Evolutionary conservation across 2,888 invertebrate genomes (phyloP), one percentile per base, ranked within the genome.

Genomic region (Drosophila paramelanica): DNA sequence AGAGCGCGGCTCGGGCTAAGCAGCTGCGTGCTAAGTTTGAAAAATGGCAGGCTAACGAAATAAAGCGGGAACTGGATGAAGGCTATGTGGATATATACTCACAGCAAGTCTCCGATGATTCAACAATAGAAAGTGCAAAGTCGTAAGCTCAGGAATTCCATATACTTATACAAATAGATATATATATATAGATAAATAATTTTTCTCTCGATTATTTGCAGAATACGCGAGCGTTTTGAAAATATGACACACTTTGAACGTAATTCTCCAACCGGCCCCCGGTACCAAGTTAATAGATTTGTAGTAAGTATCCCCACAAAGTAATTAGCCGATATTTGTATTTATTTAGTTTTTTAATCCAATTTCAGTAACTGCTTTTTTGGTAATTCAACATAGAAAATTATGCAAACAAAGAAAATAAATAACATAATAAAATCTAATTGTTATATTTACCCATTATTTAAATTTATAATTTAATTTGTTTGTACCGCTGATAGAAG

Each of bases 11-110:
- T 0, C 95, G 96, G 77, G 97, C 98, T 20, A 97, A 96, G 91
- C 95, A 96, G 73, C 93, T 98, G 89, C 94, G 97, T 81, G 96
- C 95, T 70, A 97, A 97, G 91, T 98, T 98, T 93, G 98, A 98
- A 93, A 94, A 96, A 89, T 97, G 97, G 97, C 95, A 96, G 89
- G 94, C 95, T 2, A 93, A 94, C 50, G 96, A 95, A 91, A 94
- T 94, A 17, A 93, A 93, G 69, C 93, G 93, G 10, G 94, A 95
- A 91, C 80, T 93, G 80, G 78, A 93, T 91, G 91, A 91, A 82
- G 91, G 91, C 88, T 85, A 93, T 73, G 90, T 91, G 59, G 92
- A 92, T 71, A 89, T 93, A 38, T 91, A 93, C 83, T 89, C 83
- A 88, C 92, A 89, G 5, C 79, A 85, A 4, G 93, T 94, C 20